Evolutionary conservation across 2,113 vertebrate genomes (phyloP), one percentile per base, ranked within the genome.

Genomic region (Chloebia gouldiae): DNA sequence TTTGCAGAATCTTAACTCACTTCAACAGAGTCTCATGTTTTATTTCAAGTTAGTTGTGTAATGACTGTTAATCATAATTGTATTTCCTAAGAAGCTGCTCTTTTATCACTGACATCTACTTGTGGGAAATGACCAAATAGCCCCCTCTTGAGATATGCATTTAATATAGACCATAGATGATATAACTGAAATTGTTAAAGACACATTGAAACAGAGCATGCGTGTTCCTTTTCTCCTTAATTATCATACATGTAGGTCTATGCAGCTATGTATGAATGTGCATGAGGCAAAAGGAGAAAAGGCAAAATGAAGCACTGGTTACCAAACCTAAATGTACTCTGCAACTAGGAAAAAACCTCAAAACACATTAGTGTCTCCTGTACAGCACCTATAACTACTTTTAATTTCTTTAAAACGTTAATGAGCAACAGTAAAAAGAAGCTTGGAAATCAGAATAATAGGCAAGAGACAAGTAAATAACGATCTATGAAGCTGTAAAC

Each of bases 221-320:
- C 6, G 6, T 0, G 0, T 11, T 77, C 5, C 27, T 57, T 73
- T 89, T 60, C 57, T 20, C 15, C 51, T 61, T 39, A 49, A 22
- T 35, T 64, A 72, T 16, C 37, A 18, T 14, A 64, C 20, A 35
- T 24, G 9, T 11, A 71, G 7, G 10, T 63, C 53, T 45, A 57
- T 8, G 63, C 1, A 49, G n/a, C 39, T 63, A 63, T 1, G 4
- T 9, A 8, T 19, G 15, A 54, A 68, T 11, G 11, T 7, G 30
- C 4, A 19, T 33, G 61, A 60, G 23, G 20, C 13, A 40, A 78
- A 87, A 63, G 10, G 4, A 89, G 28, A 37, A 57, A 83, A 64
- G 39, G 50, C 9, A 37, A 9, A 68, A 16, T n/a, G 56, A 77
- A 72, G 30, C 10, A 60, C 20, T 31, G 42, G 13, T 51, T 72